These are phyloP conservation scores for Pararge aegeria DNA, from an alignment of 1,140 invertebrate genomes.

Conservation along the genomic window DNA sequence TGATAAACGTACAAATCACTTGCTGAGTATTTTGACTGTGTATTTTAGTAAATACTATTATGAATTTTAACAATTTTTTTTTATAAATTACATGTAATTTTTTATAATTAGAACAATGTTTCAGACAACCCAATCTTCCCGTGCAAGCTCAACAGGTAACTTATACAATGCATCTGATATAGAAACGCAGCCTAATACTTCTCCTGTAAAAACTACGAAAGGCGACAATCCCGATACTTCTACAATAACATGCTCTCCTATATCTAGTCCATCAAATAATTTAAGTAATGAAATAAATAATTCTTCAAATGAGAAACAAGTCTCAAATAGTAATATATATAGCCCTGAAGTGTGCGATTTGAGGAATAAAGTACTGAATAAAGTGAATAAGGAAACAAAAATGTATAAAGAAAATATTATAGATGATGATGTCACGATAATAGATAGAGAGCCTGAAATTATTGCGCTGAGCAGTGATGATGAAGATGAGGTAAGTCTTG, in stretches of 20 bases:
- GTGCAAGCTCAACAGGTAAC: conserved; percentile 29
- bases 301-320: conserved; percentile 17
- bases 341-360: conserved; percentile 30
- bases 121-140: conserved; percentile 28
- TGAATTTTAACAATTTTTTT: background rate
- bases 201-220: conserved; percentile 25
- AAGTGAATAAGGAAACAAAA: conserved; percentile 15
- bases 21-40: too few species aligned
- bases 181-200: conserved; percentile 23
- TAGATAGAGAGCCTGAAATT: conserved; percentile 53
- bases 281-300: conserved; percentile 46
- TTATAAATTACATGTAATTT: background rate
- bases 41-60: too few species aligned
- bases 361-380: conserved; percentile 30
- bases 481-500: conserved; percentile 54
- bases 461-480: conserved; percentile 70
- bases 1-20: too few species aligned
- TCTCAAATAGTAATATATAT: conserved; percentile 3
- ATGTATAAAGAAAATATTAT: conserved; percentile 42
- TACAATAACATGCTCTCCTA: conserved; percentile 54
- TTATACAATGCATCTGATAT: conserved; percentile 29
- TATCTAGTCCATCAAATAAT: conserved; percentile 50
- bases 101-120: background rate
- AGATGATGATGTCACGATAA: conserved; percentile 64
- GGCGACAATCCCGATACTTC: conserved; percentile 34